Base-by-base conservation (phyloP, 2,113 vertebrate species). In the Perccottus glenii region DNA sequence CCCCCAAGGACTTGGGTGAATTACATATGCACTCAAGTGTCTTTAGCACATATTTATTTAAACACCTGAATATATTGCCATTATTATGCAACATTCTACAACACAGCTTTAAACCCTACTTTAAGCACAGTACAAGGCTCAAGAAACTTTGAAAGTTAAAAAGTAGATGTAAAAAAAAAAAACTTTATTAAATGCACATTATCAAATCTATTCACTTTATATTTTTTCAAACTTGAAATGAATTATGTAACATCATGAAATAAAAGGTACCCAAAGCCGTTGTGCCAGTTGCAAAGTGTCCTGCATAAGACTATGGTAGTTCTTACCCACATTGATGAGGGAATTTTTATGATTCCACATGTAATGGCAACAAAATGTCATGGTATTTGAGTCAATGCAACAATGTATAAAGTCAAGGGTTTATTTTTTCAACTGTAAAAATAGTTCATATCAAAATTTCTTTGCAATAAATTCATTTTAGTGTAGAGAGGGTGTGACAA, bases 31-130 rank as follows among this genome's bases (percentile, higher is more conserved):
- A 58, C 9, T 55, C n/a, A 11, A 58, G 56, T 56, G 11, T 40
- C 5, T 60, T 75, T 40, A 56, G 35, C 8, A 53, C 36, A 27
- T 57, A 2, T 60, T 84, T 79, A 86, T 84, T 88, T 38, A 7
- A 70, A 79, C 57, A 66, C 64, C 32, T 48, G 19, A 49, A 55
- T 64, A 72, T 49, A 69, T 68, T 69, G n/a, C 11, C 19, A 16
- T 48, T 19, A 56, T 10, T 19, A 9, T 32, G 38, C 14, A 68
- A 60, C 51, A 33, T 45, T 62, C 38, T 47, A 67, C 64, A 69
- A 78, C 75, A 86, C 15, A 69, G 46, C 67, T 57, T 48, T 65
- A 8, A 75, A 68, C 64, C 45, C 0, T 50, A 38, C 5, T 8
- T 60, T 64, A 35, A 65, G 32, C 2, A 60, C 15, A 15, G 59